phyloP scores from a whole-genome alignment of 92 coral and sea anemone genomes.

The Epizoanthus scotinus region DNA sequence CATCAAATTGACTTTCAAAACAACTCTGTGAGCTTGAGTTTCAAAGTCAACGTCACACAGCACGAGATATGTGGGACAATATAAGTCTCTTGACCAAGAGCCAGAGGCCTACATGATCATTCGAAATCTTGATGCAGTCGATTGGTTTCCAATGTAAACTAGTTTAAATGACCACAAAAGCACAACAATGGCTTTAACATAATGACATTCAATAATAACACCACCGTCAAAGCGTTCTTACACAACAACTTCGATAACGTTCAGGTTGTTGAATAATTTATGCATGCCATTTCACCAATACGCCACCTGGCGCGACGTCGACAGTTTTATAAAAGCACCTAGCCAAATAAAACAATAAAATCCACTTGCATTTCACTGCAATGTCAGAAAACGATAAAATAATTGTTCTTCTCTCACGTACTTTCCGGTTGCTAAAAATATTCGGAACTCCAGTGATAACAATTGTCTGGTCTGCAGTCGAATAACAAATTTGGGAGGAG shows the following conservation, averaged over 20 bases:
- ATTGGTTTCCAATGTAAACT: constrained; percentile 4
- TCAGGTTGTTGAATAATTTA: constrained; percentile 30
- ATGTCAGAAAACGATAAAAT: constrained; percentile 24
- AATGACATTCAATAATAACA: constrained; percentile 7
- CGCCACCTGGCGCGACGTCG: constrained; percentile 13
- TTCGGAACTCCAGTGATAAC: neutral
- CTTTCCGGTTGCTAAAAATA: neutral
- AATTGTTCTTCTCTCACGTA: constrained; percentile 17
- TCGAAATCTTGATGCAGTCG: neutral
- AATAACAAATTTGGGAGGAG: neutral
- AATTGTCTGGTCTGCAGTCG: neutral
- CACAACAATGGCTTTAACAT: neutral
- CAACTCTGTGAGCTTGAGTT: too few species aligned
- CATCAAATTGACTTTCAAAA: too few species aligned
- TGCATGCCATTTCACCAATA: neutral
- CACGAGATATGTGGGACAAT: too few species aligned
- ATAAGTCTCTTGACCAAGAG: too few species aligned
- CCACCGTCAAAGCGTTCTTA: neutral
- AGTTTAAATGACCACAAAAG: neutral
- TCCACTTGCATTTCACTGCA: constrained; percentile 1
- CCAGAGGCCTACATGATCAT: too few species aligned
- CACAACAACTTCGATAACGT: neutral
- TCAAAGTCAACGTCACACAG: too few species aligned
- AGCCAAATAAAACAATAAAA: neutral
- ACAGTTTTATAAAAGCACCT: constrained; percentile 26